Evolutionary conservation across 2,888 invertebrate species (phyloP), one percentile per base, ranked within the genome.

Genomic region (Xiphydria camelus): DNA sequence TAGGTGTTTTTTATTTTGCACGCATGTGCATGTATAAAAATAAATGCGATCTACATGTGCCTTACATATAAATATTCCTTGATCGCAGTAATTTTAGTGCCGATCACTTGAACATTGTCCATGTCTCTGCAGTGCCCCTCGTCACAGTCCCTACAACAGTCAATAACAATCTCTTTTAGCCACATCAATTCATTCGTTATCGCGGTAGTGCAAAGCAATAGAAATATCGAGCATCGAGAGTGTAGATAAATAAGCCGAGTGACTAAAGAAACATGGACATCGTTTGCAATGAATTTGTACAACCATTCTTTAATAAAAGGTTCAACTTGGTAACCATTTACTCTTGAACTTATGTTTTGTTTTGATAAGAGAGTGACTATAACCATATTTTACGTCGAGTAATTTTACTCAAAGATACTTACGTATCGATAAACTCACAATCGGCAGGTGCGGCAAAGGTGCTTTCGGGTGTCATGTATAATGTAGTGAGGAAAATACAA

Each of bases 21-120:
- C 4, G 14, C 14, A 26, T 10, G 12, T 26, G 5, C 6, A 9
- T 7, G 14, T 4, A 26, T 9, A 26, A 14, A 26, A 2, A 4
- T 4, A 10, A 6, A 26, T 26, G 26, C 10, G 10, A 26, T 26
- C 10, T 26, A 14, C 26, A 59, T 53, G 55, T 60, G 57, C 57
- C 74, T 75, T 75, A 75, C 75, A 74, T 73, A 74, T 74, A 75
- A 73, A 71, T 74, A 75, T 63, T 74, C 75, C 74, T 75, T 75
- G 73, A 75, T 73, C 65, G 73, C 73, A 65, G 73, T 70, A 67
- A 75, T 69, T 71, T 73, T 73, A 70, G 73, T 75, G 69, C 74
- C 71, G 68, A 75, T 70, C 73, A 74, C 72, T 75, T 74, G 75
- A 66, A 75, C 73, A 74, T 74, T 74, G 73, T 74, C 74, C 74